A percentile compares a stretch with the other conserved stretches of the same genome.
These are phyloP conservation scores for Micropoecilia bifurca DNA, from an alignment of 2,797 vertebrate species.

Conservation along the genomic window DNA sequence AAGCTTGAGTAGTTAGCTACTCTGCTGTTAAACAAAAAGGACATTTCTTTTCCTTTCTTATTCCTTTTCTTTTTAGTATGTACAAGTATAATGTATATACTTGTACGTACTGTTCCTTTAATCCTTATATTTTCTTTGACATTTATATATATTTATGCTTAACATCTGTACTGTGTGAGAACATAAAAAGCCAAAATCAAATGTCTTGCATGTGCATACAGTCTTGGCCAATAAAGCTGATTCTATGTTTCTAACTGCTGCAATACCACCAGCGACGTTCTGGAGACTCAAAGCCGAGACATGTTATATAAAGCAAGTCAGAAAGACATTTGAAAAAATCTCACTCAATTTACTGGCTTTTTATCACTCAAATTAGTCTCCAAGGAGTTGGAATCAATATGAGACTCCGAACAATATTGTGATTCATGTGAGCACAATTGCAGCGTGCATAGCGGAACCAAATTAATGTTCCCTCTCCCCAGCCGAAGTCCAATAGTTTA, in stretches of 20 bases:
- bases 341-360: background rate
- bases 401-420: constrained; percentile 14
- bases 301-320: background rate
- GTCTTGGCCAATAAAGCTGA: background rate
- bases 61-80: background rate
- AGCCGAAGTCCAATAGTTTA: constrained; percentile 26
- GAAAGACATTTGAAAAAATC: background rate
- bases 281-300: background rate
- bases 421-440: constrained; percentile 20
- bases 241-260: background rate
- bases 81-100: background rate
- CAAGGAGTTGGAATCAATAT: constrained; percentile 9
- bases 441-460: background rate
- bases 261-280: background rate
- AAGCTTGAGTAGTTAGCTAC: background rate
- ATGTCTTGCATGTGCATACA: background rate
- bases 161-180: background rate
- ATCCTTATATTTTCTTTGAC: background rate
- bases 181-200: background rate
- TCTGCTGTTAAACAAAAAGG: background rate
- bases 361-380: constrained; percentile 23
- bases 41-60: background rate
- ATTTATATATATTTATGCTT: background rate
- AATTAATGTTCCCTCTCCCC: constrained; percentile 14
- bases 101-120: background rate